phyloP scores from a whole-genome alignment of 37 sponge, comb jelly and placozoan species.

The Hexactinellida sp. region DNA sequence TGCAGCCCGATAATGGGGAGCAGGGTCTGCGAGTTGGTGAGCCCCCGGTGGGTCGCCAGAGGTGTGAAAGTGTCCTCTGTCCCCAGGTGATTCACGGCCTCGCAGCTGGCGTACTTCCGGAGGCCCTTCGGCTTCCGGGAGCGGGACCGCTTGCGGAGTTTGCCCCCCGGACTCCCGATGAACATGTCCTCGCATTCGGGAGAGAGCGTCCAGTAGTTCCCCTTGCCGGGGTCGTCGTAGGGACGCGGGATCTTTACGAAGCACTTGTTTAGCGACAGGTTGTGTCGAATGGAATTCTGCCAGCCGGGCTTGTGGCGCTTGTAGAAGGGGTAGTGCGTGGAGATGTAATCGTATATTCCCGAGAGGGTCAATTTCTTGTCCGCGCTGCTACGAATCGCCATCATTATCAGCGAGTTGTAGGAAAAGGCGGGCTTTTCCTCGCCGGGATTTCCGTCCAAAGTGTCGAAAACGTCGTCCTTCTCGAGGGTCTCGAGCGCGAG shows the following conservation, averaged over 20 bases:
- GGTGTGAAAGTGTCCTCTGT: slow-evolving; percentile 16
- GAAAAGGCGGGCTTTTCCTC: slow-evolving; percentile 79
- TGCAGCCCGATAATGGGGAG: background rate
- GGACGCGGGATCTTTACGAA: slow-evolving; percentile 89
- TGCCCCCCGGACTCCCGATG: slow-evolving; percentile 69
- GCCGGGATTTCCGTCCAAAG: background rate
- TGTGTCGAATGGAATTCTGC: slow-evolving; percentile 97
- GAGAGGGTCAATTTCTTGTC: slow-evolving; percentile 82
- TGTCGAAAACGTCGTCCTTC: slow-evolving; percentile 1
- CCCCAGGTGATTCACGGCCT: background rate
- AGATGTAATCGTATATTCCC: slow-evolving; percentile 88
- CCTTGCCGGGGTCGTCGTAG: slow-evolving; percentile 90
- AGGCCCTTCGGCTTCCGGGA: slow-evolving; percentile 25
- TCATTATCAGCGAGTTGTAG: slow-evolving; percentile 89
- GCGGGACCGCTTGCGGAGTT: slow-evolving; percentile 64
- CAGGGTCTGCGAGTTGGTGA: background rate
- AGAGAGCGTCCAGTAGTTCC: slow-evolving; percentile 91
- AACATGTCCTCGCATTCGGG: slow-evolving; percentile 79
- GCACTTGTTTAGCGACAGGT: slow-evolving; percentile 87
- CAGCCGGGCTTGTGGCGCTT: slow-evolving; percentile 90
- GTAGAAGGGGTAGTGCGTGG: slow-evolving; percentile 87
- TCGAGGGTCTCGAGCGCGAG: background rate
- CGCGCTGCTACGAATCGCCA: slow-evolving; percentile 84
- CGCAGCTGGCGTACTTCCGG: background rate
- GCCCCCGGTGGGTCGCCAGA: background rate